These are phyloP conservation scores for Buteo buteo DNA, from an alignment of 2,113 vertebrate species.

Conservation along the genomic window DNA sequence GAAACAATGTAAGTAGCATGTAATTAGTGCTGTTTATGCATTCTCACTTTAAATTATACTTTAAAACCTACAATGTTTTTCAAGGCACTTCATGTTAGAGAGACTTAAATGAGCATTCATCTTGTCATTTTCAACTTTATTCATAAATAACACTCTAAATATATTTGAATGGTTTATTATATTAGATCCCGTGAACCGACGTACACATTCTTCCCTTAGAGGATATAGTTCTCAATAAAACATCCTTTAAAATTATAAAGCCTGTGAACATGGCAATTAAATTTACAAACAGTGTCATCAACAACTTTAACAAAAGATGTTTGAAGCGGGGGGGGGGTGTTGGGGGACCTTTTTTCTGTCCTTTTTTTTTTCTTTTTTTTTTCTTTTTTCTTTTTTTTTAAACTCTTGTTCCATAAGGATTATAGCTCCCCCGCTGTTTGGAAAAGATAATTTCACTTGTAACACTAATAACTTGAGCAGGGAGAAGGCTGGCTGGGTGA, in stretches of 20 bases:
- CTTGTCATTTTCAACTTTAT: conserved; percentile 60
- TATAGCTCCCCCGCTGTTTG: conserved; percentile 83
- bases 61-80: conserved; percentile 44
- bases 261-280: conserved; percentile 59
- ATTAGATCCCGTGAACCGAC: conserved; percentile 21
- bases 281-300: conserved; percentile 55
- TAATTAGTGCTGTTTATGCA: conserved; percentile 55
- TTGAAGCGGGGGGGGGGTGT: background rate
- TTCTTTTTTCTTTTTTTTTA: background rate
- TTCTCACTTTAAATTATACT: conserved; percentile 58
- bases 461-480: conserved; percentile 83
- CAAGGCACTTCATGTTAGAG: conserved; percentile 25
- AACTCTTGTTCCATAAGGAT: conserved; percentile 74
- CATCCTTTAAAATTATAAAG: conserved; percentile 58
- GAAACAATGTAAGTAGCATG: conserved; percentile 62
- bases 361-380: background rate
- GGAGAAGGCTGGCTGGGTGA: conserved; percentile 77
- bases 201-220: conserved; percentile 14
- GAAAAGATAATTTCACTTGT: conserved; percentile 85
- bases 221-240: conserved; percentile 66
- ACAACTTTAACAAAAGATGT: conserved; percentile 70
- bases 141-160: conserved; percentile 56
- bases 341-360: background rate
- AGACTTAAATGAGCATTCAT: conserved; percentile 46
- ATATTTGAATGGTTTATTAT: conserved; percentile 52